Evolutionary conservation across 2,888 invertebrate genomes (phyloP), one percentile per base, ranked within the genome.

Genomic region (Parthenolecanium corni): DNA sequence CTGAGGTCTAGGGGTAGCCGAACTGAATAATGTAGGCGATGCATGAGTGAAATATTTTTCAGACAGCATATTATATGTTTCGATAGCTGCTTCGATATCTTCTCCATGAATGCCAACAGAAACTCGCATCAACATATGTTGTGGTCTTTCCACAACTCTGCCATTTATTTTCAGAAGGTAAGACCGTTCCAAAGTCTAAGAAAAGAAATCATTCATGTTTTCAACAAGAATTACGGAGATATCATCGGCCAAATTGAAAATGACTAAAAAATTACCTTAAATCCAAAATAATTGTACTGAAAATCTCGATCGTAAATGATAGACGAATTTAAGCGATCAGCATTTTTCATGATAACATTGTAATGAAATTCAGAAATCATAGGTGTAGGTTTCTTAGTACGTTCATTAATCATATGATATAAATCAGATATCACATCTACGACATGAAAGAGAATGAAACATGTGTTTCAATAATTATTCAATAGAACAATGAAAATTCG

Each of bases 91-190:
- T 66, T 91, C 90, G 65, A 98, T 87, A 72, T 98, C 89, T 68
- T 91, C 86, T 1, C 87, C 88, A 73, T 98, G 98, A 69, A 98
- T 94, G 14, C 96, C 97, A 66, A 99, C 86, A 2, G 97, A 77
- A 1, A 96, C 96, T 70, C 98, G 78, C 98, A 98, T 98, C 64
- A 98, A 76, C 95, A 98, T 91, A 71, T 98, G 96, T 72, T 98
- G 97, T 0, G 98, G 98, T 25, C 98, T 81, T 74, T 98, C 98
- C 1, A 82, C 94, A 56, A 95, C 87, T 80, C 91, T 91, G 0
- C 86, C 86, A 72, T 91, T 80, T 57, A 95, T 89, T 76, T 89
- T 93, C 64, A 97, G 75, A 67, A 98, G 77, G 74, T 98, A 98
- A 1, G 96, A 95, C 51, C 92, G 80, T 72, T 98, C 97, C 62